phyloP scores from a whole-genome alignment of 2,888 invertebrate species.

The Ommatoiulus sabulosus region DNA sequence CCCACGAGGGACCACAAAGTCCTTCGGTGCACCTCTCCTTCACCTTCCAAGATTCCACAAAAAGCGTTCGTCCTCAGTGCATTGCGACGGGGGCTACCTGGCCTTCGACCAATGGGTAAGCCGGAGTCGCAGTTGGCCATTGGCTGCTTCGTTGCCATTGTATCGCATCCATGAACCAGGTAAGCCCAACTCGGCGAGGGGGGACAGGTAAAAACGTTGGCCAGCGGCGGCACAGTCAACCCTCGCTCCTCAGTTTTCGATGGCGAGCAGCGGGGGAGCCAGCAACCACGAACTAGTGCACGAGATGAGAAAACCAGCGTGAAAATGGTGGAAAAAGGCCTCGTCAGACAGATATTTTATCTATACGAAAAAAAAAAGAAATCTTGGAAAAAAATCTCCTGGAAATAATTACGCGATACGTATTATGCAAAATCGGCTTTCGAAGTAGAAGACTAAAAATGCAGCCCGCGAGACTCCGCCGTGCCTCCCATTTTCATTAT shows the following conservation, averaged over 20 bases:
- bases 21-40: conserved; percentile 46
- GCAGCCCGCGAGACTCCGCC: not conserved
- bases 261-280: conserved; percentile 25
- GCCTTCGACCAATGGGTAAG: conserved; percentile 45
- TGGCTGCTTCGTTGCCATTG: not conserved
- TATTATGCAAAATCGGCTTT: conserved; percentile 15
- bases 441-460: not conserved
- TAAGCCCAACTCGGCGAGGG: conserved; percentile 10
- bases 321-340: conserved; percentile 47
- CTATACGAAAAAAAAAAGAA: not conserved
- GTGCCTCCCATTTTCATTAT: not conserved
- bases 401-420: conserved; percentile 32
- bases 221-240: conserved; percentile 30
- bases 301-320: conserved; percentile 44
- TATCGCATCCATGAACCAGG: conserved; percentile 17
- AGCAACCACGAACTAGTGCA: conserved; percentile 46
- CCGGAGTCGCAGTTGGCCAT: not conserved
- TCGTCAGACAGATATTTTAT: conserved; percentile 52
- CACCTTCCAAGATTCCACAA: not conserved
- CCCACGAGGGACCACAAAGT: conserved; percentile 14
- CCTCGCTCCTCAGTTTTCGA: conserved; percentile 42
- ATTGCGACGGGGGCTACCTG: not conserved
- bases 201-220: not conserved
- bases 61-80: not conserved
- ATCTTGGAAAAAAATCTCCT: not conserved